Evolutionary conservation across 2,113 vertebrate species (phyloP), one percentile per base, ranked within the genome.

Genomic region (Origma solitaria): DNA sequence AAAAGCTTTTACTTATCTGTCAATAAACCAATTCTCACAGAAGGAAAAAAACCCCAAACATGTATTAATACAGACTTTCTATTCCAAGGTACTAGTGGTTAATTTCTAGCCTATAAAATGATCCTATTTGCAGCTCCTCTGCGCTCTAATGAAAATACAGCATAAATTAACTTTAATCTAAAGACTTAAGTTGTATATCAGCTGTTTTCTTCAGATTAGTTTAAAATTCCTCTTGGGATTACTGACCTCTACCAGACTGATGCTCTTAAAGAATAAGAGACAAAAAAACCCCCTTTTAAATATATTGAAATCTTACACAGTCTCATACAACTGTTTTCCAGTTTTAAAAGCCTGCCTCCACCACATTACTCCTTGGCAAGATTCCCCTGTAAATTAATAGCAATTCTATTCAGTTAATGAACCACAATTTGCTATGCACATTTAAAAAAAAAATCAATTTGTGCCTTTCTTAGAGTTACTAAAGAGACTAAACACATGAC

Each of bases 41-140:
- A 6, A 87, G 20, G 45, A 66, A 6, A 15, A 6, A 27, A 11
- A 1, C 1, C 3, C 1, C 11, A 35, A 31, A 13, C 6, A 5
- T 20, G 25, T 60, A 90, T 27, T 38, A 38, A 75, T 33, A 38
- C 3, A 44, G 23, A 28, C 61, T 87, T 84, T 82, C 28, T 40
- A 37, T 30, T 89, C 92, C 42, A 14, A 57, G 84, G 28, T 50
- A 73, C 18, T 57, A 35, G 7, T 21, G 57, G 10, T 22, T 82
- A 7, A 58, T 53, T 83, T 76, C 47, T 62, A 66, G 23, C 4
- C 47, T 44, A 66, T 11, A 69, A 77, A 83, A 44, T 19, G 0
- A 30, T 47, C 23, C 3, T 62, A 19, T 47, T 58, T 84, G 17
- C 38, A 65, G 5, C 50, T 77, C 44, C 22, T 68, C 50, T 42